Conservation (phyloP, 2,797 vertebrate genomes). For the Menidia menidia region DNA sequence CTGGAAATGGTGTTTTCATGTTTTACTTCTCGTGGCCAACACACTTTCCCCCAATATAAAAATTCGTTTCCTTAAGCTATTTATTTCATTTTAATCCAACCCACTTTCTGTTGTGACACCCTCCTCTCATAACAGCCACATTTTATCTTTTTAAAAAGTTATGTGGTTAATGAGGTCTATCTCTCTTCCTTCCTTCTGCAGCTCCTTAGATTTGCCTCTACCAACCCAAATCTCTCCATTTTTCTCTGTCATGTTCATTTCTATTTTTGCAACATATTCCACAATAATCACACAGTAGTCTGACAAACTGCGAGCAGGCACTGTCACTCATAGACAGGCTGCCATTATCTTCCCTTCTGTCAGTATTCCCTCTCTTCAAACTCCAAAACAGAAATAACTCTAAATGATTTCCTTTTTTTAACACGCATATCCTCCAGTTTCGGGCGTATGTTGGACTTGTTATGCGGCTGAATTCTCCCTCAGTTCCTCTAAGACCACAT, state of each 20-base stretch:
- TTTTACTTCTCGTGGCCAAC: background rate
- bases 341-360: background rate
- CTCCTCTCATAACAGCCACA: background rate
- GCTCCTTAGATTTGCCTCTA: slow-evolving; percentile 1
- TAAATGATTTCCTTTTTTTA: slow-evolving; percentile 1
- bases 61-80: background rate
- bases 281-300: background rate
- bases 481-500: slow-evolving; percentile 40
- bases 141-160: slow-evolving; percentile 2
- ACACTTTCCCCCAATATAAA: background rate
- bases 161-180: background rate
- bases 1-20: background rate
- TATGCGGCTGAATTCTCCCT: slow-evolving; percentile 28
- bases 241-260: background rate
- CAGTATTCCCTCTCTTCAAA: background rate
- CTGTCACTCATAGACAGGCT: background rate
- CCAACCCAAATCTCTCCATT: background rate
- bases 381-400: background rate
- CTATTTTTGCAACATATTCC: background rate
- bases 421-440: background rate
- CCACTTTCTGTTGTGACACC: background rate
- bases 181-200: slow-evolving; percentile 3
- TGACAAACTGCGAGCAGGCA: background rate
- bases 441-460: slow-evolving; percentile 4
- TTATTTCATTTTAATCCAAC: background rate